Evolutionary conservation across 1,140 invertebrate genomes (phyloP).

Genomic region (Apis cerana): DNA sequence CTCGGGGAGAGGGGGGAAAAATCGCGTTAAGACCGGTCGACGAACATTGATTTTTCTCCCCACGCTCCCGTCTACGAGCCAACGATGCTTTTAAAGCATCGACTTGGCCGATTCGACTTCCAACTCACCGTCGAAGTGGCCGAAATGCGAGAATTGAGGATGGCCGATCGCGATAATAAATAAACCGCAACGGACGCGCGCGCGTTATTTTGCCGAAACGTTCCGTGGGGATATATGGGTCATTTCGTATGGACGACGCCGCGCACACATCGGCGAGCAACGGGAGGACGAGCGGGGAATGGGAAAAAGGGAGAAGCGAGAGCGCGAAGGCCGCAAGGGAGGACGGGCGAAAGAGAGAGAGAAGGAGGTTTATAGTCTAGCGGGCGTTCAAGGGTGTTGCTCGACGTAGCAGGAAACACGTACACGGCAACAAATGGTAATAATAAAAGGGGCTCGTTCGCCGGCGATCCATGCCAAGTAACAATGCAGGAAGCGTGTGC

Average conservation of each 20-base stretch:
- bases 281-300: conserved; percentile 26
- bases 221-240: conserved; percentile 21
- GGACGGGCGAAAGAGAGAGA: neutral
- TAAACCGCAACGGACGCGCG: neutral
- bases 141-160: too few species aligned
- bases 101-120: neutral
- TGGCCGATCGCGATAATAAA: neutral
- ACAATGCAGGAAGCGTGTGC: conserved; percentile 64
- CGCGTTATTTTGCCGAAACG: conserved; percentile 29
- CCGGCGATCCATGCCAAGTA: conserved; percentile 61
- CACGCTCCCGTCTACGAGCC: neutral
- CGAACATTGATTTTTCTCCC: neutral
- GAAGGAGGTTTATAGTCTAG: conserved; percentile 25
- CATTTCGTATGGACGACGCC: conserved; percentile 43
- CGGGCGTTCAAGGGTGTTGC: conserved; percentile 40
- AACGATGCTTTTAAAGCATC: neutral
- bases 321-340: conserved; percentile 21
- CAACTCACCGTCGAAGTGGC: too few species aligned
- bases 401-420: conserved; percentile 72
- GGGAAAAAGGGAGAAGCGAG: conserved; percentile 28
- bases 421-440: conserved; percentile 70
- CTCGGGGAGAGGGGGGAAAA: neutral
- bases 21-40: neutral
- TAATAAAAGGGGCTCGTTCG: conserved; percentile 70
- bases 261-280: conserved; percentile 11